Percentiles rank a stretch among this genome's conserved stretches.
Conservation (phyloP, 2,797 vertebrate genomes). For the Meda fulgida region DNA sequence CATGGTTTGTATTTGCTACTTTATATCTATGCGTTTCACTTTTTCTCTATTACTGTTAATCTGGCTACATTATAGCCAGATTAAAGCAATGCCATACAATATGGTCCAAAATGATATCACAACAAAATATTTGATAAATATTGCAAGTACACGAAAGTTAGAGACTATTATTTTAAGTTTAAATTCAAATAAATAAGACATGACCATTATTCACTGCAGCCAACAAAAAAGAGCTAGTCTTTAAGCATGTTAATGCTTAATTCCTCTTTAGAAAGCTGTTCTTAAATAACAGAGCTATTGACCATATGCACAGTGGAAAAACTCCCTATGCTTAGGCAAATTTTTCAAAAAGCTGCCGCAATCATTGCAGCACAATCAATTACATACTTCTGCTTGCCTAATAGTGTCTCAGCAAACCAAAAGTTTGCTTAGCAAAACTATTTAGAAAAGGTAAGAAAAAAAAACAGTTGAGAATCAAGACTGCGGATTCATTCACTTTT, state of each 20-base stretch:
- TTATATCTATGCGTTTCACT: background rate
- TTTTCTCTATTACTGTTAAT: background rate
- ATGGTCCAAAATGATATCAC: background rate
- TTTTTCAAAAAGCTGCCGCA: background rate
- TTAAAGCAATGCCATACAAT: too few relatives aligned
- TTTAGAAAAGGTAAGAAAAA: background rate
- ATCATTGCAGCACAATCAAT: background rate
- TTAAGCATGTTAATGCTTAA: background rate
- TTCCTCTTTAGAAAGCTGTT: background rate
- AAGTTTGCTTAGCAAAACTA: constrained; percentile 1
- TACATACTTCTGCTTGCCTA: background rate
- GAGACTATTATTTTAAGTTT: background rate
- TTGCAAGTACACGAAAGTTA: too few relatives aligned
- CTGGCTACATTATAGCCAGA: background rate
- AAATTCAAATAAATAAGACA: background rate
- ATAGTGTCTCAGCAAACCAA: background rate
- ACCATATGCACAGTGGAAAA: background rate
- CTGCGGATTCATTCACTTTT: background rate
- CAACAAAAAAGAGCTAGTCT: background rate
- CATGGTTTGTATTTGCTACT: background rate
- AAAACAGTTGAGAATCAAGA: background rate
- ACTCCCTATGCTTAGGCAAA: background rate
- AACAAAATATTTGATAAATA: background rate
- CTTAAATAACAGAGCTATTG: background rate
- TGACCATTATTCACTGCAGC: background rate